A percentile compares a stretch with the other conserved stretches of the same genome.
These are phyloP conservation scores for Anolis carolinensis DNA, from an alignment of 2,113 vertebrate species.

Conservation along the genomic window DNA sequence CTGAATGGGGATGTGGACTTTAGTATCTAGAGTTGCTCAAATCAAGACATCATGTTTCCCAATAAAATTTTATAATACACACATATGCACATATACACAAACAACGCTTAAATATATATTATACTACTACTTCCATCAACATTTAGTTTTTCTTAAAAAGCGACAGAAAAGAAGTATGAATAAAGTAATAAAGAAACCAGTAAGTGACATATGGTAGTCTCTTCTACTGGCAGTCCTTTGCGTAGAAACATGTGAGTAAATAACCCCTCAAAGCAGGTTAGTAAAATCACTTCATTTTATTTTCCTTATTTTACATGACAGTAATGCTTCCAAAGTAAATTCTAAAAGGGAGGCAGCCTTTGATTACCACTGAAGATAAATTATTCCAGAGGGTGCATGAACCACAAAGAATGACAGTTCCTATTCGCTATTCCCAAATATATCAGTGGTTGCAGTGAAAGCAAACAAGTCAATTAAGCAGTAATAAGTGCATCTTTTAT, in stretches of 20 bases:
- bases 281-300: not conserved
- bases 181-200: too few species aligned
- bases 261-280: not conserved
- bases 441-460: slow-evolving; percentile 44
- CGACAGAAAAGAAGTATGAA: too few species aligned
- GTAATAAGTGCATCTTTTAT: slow-evolving; percentile 55
- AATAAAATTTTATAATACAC: too few species aligned
- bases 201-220: too few species aligned
- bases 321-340: not conserved
- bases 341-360: not conserved
- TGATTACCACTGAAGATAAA: not conserved
- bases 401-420: slow-evolving; percentile 6
- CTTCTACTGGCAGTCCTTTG: not conserved
- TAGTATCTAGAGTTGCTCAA: too few species aligned
- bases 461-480: slow-evolving; percentile 47
- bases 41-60: too few species aligned
- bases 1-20: too few species aligned
- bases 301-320: not conserved
- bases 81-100: too few species aligned
- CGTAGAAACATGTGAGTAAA: not conserved
- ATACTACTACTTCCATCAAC: too few species aligned
- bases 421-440: slow-evolving; percentile 26
- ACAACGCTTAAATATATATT: too few species aligned
- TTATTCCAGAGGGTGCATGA: slow-evolving; percentile 13
- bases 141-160: too few species aligned